These are phyloP conservation scores for Dicyrtoma fusca DNA, from an alignment of 2,888 invertebrate genomes.

Conservation along the genomic window DNA sequence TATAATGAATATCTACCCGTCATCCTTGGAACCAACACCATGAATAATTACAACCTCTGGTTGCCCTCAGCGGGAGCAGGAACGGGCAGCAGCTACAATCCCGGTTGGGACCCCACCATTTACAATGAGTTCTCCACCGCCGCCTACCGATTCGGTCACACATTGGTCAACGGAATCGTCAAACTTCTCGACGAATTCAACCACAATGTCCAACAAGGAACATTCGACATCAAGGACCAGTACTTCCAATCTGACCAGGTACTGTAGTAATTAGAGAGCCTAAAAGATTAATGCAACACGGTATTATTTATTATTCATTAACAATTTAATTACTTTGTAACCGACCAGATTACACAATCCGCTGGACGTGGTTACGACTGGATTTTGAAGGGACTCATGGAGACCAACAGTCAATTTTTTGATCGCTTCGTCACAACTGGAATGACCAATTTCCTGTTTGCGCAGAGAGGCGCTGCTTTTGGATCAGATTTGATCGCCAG, in stretches of 20 bases:
- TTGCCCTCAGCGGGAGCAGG: background rate
- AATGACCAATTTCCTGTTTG: conserved; percentile 57
- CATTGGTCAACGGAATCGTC: conserved; percentile 45
- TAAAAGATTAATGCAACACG: too few relatives aligned
- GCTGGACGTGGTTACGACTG: conserved; percentile 53
- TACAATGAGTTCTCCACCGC: conserved; percentile 56
- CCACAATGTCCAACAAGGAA: conserved; percentile 11
- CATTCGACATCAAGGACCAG: conserved; percentile 44
- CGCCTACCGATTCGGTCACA: conserved; percentile 55
- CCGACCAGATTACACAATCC: conserved; percentile 27
- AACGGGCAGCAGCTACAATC: conserved; percentile 40
- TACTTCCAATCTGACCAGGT: conserved; percentile 49
- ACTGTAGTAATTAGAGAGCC: too few relatives aligned
- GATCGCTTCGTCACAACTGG: conserved; percentile 58
- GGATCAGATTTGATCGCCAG: conserved; percentile 56
- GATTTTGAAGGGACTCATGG: conserved; percentile 57
- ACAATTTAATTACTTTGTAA: background rate
- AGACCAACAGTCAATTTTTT: conserved; percentile 57
- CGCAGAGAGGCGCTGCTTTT: conserved; percentile 37
- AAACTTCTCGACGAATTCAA: conserved; percentile 28
- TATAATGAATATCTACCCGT: conserved; percentile 56
- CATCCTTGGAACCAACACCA: conserved; percentile 47
- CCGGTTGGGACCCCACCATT: conserved; percentile 45
- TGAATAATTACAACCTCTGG: conserved; percentile 39
- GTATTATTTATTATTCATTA: background rate